These are phyloP conservation scores for Grapholita molesta DNA, from an alignment of 1,140 invertebrate genomes.

Conservation along the genomic window DNA sequence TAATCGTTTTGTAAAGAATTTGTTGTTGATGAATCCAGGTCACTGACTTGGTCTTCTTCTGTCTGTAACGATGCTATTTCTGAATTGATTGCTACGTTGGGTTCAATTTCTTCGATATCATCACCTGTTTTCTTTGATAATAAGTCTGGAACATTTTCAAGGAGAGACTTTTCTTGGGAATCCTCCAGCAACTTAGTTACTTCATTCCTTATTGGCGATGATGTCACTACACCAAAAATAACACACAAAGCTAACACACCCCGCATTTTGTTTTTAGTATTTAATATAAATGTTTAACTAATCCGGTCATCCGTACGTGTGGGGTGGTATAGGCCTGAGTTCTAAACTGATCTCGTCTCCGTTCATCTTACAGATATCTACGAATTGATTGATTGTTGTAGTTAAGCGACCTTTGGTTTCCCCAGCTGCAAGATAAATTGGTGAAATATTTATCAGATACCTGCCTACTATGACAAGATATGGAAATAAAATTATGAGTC, in stretches of 20 bases:
- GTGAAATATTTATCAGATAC: background rate
- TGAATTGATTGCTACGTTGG: background rate
- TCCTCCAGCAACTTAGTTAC: too few relatives aligned
- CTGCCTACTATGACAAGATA: background rate
- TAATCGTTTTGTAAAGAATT: background rate
- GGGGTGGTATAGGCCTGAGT: background rate
- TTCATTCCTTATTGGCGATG: background rate
- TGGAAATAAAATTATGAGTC: background rate
- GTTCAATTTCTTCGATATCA: background rate
- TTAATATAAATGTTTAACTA: background rate
- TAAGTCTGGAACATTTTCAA: background rate
- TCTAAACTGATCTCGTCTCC: background rate
- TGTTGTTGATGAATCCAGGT: too few relatives aligned
- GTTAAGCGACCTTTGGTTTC: background rate
- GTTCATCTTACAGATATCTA: background rate
- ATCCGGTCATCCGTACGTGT: background rate
- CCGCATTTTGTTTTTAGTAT: background rate
- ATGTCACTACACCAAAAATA: background rate
- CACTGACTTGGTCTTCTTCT: too few relatives aligned
- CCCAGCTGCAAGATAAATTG: background rate
- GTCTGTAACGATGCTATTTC: background rate
- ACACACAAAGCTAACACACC: background rate
- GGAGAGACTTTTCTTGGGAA: too few relatives aligned
- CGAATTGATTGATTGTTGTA: slow-evolving; percentile 4
- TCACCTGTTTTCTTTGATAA: too few relatives aligned